Base-by-base conservation (phyloP, 2,797 vertebrate genomes). In the Myioborus miniatus region DNA sequence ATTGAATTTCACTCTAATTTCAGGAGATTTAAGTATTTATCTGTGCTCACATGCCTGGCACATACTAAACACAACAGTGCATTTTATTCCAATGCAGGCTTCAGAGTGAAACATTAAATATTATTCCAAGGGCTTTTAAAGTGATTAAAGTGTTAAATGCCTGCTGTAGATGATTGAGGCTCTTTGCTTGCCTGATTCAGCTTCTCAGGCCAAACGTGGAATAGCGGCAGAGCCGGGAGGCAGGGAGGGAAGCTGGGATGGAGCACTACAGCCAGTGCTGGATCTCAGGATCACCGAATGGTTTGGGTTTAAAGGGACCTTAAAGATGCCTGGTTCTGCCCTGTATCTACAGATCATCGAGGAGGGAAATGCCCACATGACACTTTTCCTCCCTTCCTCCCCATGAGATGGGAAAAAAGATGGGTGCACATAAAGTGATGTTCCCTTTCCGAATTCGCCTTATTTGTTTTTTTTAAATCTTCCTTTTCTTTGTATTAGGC, bases 111-210 rank as follows among this genome's bases (percentile, higher is more conserved):
- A 95, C 12, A 32, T 95, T 94, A 95, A 96, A 96, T 96, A 91
- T 94, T 94, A 97, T 96, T 97, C 94, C 89, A 94, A 95, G 89
- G 82, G 96, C 90, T 91, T 97, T 96, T 87, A 81, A 95, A 98
- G 95, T 62, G 81, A 93, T 81, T 95, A 96, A 97, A 96, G 89
- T 96, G 96, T 97, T 97, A 97, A 97, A 95, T 49, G 89, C 91
- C 83, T 91, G 81, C 89, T 87, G 93, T 50, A 93, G 95, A 87
- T 3, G 27, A 47, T 39, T 11, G 58, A 90, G 86, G 68, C 78
- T 63, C 71, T 34, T 86, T 69, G 59, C 75, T 95, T 55, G 23
- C 64, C 86, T 67, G 80, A 81, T 94, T 94, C 91, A 85, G 90
- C 96, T 96, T 90, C 90, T 96, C 93, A 89, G 89, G 87, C 96